These are phyloP conservation scores for Parthenolecanium corni DNA, from an alignment of 2,888 invertebrate genomes.

Conservation along the genomic window DNA sequence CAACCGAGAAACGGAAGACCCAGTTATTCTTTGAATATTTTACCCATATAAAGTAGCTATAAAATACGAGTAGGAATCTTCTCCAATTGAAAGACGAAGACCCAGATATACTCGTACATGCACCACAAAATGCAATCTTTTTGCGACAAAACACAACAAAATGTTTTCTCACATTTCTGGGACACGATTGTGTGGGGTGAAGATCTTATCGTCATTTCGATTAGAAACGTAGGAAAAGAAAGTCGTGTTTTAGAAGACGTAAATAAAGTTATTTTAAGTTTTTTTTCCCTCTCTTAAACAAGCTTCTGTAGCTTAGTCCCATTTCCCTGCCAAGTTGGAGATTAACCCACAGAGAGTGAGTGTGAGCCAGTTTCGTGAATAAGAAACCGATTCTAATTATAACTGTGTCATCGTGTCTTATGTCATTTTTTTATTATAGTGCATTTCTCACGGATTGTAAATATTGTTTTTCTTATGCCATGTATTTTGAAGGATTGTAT, in stretches of 20 bases:
- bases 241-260: conserved; percentile 17
- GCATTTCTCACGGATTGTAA: conserved; percentile 20
- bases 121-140: too few relatives aligned
- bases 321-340: conserved; percentile 25
- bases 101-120: too few relatives aligned
- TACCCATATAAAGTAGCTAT: too few relatives aligned
- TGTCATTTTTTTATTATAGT: conserved; percentile 27
- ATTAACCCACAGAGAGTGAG: conserved; percentile 4
- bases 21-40: too few relatives aligned
- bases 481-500: too few relatives aligned
- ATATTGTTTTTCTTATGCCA: conserved; percentile 7
- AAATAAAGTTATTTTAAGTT: conserved; percentile 28
- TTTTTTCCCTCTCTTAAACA: conserved; percentile 9
- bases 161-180: too few relatives aligned
- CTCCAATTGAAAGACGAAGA: too few relatives aligned
- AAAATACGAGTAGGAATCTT: too few relatives aligned
- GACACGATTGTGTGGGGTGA: background rate
- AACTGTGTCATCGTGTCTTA: conserved; percentile 29
- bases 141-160: too few relatives aligned
- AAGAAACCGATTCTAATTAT: conserved; percentile 19
- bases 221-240: background rate
- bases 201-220: background rate
- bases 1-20: too few relatives aligned
- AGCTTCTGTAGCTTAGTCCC: conserved; percentile 11
- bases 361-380: background rate